Percentiles rank a stretch among this genome's conserved stretches.
These are phyloP conservation scores for Neostethus bicornis DNA, from an alignment of 2,797 vertebrate genomes.

Conservation along the genomic window DNA sequence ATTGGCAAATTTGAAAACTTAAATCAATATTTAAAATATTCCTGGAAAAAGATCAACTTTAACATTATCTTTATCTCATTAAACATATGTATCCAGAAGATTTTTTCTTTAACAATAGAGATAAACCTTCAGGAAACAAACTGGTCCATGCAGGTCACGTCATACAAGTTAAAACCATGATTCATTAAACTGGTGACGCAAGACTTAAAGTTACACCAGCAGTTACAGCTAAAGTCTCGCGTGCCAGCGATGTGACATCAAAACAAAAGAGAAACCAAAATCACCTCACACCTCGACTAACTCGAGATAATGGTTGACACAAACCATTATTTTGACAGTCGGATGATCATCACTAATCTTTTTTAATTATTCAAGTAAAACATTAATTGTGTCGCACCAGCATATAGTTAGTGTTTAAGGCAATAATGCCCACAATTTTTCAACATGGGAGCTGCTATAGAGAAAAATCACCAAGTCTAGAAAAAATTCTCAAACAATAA, in stretches of 20 bases:
- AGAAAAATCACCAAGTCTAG: too few species aligned
- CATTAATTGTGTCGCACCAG: too few species aligned
- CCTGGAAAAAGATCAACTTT: background rate
- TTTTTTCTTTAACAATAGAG: too few species aligned
- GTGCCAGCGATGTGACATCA: background rate
- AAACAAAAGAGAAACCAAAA: background rate
- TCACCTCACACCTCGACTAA: background rate
- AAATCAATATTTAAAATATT: background rate
- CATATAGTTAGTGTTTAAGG: too few species aligned
- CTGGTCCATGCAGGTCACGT: constrained; percentile 8
- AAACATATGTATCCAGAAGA: too few species aligned
- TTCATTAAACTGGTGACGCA: constrained; percentile 11
- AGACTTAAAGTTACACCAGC: background rate
- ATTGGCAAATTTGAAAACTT: background rate
- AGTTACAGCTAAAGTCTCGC: constrained; percentile 13
- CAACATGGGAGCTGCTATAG: too few species aligned
- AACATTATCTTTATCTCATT: background rate
- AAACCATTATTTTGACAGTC: too few species aligned
- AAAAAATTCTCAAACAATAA: too few species aligned
- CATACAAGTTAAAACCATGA: constrained; percentile 2
- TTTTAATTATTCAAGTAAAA: too few species aligned
- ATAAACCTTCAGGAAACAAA: background rate
- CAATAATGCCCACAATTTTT: too few species aligned
- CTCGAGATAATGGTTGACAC: background rate
- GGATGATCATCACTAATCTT: too few species aligned